Conservation (phyloP, 2,888 invertebrate genomes). For the Drosophila kokeensis region DNA sequence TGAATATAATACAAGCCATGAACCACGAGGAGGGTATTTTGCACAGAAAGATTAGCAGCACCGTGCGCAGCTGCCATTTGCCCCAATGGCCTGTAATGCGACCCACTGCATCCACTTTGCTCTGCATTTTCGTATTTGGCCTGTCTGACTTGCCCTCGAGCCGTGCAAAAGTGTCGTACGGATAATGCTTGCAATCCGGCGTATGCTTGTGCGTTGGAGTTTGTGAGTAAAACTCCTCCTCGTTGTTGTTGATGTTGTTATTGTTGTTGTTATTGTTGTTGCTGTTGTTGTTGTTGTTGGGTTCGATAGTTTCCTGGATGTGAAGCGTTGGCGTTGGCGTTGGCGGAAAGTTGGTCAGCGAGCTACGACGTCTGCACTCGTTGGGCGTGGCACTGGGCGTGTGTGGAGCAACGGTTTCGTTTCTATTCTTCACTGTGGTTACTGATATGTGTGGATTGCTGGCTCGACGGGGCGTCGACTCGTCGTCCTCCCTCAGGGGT, state of each 20-base stretch:
- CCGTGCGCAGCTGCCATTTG: constrained; percentile 85
- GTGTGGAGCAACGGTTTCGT: constrained; percentile 3
- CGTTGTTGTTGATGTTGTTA: constrained; percentile 48
- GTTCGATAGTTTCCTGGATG: constrained; percentile 22
- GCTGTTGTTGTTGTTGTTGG: constrained; percentile 47
- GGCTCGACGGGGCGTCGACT: constrained; percentile 30
- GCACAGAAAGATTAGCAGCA: constrained; percentile 85
- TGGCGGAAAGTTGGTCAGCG: constrained; percentile 51
- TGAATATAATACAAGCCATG: constrained; percentile 86
- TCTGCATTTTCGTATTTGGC: constrained; percentile 78
- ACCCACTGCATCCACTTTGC: constrained; percentile 85
- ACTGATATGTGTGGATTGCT: constrained; percentile 7
- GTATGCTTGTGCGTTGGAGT: constrained; percentile 44
- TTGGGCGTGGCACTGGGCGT: constrained; percentile 22
- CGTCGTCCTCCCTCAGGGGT: constrained; percentile 71
- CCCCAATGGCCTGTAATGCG: constrained; percentile 85
- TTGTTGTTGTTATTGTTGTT: constrained; percentile 48
- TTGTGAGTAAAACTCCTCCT: constrained; percentile 47
- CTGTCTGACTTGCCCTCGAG: constrained; percentile 79
- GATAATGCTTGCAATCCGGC: constrained; percentile 77
- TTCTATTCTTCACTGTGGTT: constrained; percentile 38
- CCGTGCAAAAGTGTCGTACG: constrained; percentile 80
- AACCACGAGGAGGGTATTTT: constrained; percentile 86
- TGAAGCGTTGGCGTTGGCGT: constrained; percentile 24
- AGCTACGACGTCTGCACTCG: constrained; percentile 74